A percentile compares a stretch with the other conserved stretches of the same genome.
Evolutionary conservation across 35 echinoderm and acorn worm genomes (phyloP).

Genomic region (Ophiothrix spiculata): DNA sequence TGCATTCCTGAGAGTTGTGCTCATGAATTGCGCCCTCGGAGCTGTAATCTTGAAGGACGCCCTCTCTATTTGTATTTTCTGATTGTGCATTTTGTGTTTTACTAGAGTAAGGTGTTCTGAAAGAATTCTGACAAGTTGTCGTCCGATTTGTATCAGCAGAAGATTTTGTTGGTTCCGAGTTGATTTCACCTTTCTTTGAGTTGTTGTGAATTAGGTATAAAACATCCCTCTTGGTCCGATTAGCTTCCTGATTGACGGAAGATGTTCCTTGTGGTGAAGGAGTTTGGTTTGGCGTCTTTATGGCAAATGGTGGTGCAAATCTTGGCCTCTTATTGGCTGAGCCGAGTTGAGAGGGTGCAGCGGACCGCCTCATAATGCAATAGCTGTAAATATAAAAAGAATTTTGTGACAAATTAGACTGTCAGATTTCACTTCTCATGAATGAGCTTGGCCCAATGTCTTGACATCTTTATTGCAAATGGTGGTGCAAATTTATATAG

Average conservation of each 20-base stretch:
- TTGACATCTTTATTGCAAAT: too few relatives aligned
- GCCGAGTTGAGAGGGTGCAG: constrained; percentile 81
- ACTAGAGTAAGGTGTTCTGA: too few relatives aligned
- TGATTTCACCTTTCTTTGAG: too few relatives aligned
- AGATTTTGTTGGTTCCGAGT: too few relatives aligned
- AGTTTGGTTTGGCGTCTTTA: constrained; percentile 28
- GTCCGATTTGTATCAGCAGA: too few relatives aligned
- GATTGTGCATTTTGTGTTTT: too few relatives aligned
- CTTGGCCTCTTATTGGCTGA: constrained; percentile 53
- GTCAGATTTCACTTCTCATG: too few relatives aligned
- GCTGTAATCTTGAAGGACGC: not conserved
- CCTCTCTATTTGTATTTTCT: too few relatives aligned
- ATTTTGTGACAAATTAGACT: not conserved
- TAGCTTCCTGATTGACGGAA: too few relatives aligned
- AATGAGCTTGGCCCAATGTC: too few relatives aligned
- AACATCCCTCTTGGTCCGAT: not conserved
- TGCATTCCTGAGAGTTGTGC: not conserved
- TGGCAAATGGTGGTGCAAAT: constrained; percentile 84
- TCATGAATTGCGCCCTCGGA: not conserved
- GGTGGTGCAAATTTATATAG: too few relatives aligned
- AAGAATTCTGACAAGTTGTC: too few relatives aligned
- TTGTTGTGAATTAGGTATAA: not conserved
- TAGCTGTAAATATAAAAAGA: not conserved
- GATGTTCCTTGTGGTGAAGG: not conserved
- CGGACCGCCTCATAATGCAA: constrained; percentile 98